Evolutionary conservation across 2,888 invertebrate genomes (phyloP).

Genomic region (Arenicola marina): DNA sequence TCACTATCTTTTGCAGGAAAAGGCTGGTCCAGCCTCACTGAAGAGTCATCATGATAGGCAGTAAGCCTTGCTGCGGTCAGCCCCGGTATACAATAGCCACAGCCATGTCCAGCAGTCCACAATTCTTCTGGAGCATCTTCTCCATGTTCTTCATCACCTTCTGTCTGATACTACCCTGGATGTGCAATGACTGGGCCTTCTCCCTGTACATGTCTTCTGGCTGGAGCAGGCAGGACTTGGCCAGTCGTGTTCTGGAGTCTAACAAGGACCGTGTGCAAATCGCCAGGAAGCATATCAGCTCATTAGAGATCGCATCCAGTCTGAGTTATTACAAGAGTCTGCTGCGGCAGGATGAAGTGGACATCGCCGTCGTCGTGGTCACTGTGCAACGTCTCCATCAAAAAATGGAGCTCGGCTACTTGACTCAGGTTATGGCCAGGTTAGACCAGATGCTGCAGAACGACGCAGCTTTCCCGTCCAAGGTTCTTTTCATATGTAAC

Average conservation of each 20-base stretch:
- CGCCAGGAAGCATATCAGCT: neutral
- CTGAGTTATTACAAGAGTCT: neutral
- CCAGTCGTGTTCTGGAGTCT: neutral
- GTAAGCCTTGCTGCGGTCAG: too few relatives aligned
- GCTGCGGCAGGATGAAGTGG: neutral
- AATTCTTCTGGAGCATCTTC: neutral
- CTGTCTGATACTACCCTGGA: neutral
- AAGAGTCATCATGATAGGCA: too few relatives aligned
- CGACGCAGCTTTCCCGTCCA: constrained; percentile 7
- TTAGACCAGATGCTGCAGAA: constrained; percentile 4
- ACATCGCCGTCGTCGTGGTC: constrained; percentile 7
- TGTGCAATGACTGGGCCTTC: neutral
- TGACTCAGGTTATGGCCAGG: constrained; percentile 13
- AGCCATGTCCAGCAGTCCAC: too few relatives aligned
- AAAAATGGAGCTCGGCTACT: constrained; percentile 2
- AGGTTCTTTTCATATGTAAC: constrained; percentile 26
- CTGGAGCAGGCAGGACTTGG: neutral
- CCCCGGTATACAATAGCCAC: too few relatives aligned
- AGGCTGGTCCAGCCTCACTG: too few relatives aligned
- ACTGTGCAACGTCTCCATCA: constrained; percentile 5
- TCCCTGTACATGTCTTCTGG: neutral
- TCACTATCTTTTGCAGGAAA: too few relatives aligned
- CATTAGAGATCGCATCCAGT: neutral
- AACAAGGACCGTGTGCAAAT: neutral
- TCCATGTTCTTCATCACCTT: constrained; percentile 2